Base-by-base conservation (phyloP, 2,113 vertebrate species). In the Salvelinus namaycush region DNA sequence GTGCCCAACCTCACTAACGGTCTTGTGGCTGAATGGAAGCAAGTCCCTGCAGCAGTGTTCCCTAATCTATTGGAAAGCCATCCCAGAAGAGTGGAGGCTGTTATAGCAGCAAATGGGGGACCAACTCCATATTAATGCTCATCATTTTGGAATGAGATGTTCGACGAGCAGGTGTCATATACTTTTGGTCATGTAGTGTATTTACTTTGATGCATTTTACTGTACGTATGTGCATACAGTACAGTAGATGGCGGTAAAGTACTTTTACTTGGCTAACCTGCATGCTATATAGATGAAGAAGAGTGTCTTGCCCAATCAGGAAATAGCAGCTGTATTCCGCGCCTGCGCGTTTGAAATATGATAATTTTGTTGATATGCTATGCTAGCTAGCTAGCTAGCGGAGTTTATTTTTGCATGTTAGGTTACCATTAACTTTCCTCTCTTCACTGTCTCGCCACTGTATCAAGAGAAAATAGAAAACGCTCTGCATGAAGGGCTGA, bases 241-340 rank as follows among this genome's bases (percentile, higher is more conserved):
- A 75, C 82, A 71, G 74, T 71, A 87, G 86, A 51, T 22, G 83
- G 34, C 81, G n/a, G 27, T 68, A 12, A 4, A 48, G 72, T 12
- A 0, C 6, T 6, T 20, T 14, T 6, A 54, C 14, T 39, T 57
- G 49, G 22, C 13, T 49, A 22, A 24, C 24, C 0, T 2, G 0
- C 22, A 20, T 39, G 0, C 59, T 71, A 31, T 48, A 12, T 14
- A 72, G 70, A 73, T 75, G 83, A 88, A 80, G 83, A 68, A 87
- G 79, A 44, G 27, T 1, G 44, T 1, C 11, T 77, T 27, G 83
- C 74, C 89, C 87, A 87, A 89, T 89, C 20, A 70, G 79, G 12
- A 57, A 11, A 0, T 11, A 83, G 79, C 68, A n/a, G 77, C 44
- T 9, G 68, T 39, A 0, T 60, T 5, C 2, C 0, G 72, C 82